Conservation (phyloP, 2,797 vertebrate species). For the Bovichtus variegatus region DNA sequence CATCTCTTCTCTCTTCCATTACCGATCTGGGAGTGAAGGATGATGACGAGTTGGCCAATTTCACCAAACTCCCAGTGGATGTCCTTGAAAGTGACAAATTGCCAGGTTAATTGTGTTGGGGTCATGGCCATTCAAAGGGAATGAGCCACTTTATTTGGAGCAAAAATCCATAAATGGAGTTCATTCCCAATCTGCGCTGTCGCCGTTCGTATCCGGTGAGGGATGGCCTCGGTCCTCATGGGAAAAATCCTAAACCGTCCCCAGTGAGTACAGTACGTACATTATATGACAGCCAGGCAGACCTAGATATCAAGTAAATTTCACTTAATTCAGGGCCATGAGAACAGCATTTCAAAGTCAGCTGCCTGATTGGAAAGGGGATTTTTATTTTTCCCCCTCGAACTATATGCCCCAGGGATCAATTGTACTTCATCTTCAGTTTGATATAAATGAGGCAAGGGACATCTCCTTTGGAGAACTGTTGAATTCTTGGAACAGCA, state of each 20-base stretch:
- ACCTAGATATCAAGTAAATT: constrained; percentile 49
- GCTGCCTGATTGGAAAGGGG: constrained; percentile 31
- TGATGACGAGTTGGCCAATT: constrained; percentile 73
- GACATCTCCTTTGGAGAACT: constrained; percentile 30
- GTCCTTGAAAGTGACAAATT: constrained; percentile 77
- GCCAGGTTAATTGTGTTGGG: constrained; percentile 74
- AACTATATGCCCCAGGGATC: constrained; percentile 44
- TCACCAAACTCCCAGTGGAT: constrained; percentile 70
- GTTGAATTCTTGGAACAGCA: constrained; percentile 40
- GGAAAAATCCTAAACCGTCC: constrained; percentile 46
- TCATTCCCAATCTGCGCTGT: constrained; percentile 65
- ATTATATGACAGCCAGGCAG: constrained; percentile 32
- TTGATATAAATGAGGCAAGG: constrained; percentile 37
- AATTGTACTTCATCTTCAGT: constrained; percentile 51
- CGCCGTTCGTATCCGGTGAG: constrained; percentile 53
- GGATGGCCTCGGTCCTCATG: constrained; percentile 51
- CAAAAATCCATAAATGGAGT: constrained; percentile 79
- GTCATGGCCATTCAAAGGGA: constrained; percentile 71
- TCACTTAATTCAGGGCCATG: constrained; percentile 27
- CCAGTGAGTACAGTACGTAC: constrained; percentile 35
- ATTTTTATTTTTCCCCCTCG: constrained; percentile 17
- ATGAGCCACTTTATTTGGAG: constrained; percentile 77
- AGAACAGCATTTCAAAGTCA: constrained; percentile 30
- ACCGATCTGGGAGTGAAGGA: constrained; percentile 62
- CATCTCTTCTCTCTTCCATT: constrained; percentile 56